Base-by-base conservation (phyloP, 2,797 vertebrate species). In the Argentina silus region DNA sequence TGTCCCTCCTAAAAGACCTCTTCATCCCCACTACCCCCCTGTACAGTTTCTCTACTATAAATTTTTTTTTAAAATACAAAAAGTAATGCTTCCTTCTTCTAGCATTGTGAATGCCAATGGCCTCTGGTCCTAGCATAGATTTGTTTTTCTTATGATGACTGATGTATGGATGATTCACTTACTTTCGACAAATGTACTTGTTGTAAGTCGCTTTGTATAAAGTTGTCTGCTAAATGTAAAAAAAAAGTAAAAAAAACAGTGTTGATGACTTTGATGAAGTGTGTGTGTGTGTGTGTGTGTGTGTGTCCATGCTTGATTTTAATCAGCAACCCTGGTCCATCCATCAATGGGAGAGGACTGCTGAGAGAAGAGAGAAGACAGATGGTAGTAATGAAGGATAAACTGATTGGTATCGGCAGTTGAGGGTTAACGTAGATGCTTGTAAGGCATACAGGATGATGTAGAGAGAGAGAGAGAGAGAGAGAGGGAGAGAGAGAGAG, bases 301-400 rank as follows among this genome's bases (percentile, higher is more conserved):
- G 51, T 53, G 51, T 17, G 55, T 2, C 3, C 55, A 6, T 56
- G n/a, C 55, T 56, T 7, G 15, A 19, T 56, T 15, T 56, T 8
- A 7, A 8, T 19, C 17, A 15, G 9, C 8, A 17, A 56, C 19
- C 15, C 19, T n/a, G 55, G 8, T 19, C 55, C 55, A 56, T 56
- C 55, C n/a, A 56, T 56, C 55, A 17, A 6, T 8, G 6, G 19
- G 55, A 56, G 55, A 56, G 17, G 55, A 19, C 17, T 56, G 55
- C 17, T 56, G n/a, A 56, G 55, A 7, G 17, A 7, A 0, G 55
- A 56, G 55, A 15, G 55, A 8, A 56, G 55, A 56, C 55, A 56
- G 55, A 56, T 56, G 55, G n/a, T 56, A 2, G 15, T 17, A 56
- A 56, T 56, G 55, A 56, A 56, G 55, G 55, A 56, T 56, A 56